Evolutionary conservation across 2,888 invertebrate species (phyloP).

Genomic region (Schizaphis graminum): DNA sequence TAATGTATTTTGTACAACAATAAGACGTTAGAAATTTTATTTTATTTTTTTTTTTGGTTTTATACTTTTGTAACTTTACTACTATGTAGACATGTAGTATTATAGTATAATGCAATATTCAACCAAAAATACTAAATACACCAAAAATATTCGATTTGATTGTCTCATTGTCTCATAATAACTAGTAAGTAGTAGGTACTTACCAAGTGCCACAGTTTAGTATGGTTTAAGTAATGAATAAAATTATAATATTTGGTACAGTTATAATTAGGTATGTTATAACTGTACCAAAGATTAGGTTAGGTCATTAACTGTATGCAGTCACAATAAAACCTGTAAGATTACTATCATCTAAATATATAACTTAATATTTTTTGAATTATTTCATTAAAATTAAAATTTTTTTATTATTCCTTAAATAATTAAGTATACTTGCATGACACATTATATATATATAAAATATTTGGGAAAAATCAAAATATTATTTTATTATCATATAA

Average conservation of each 20-base stretch:
- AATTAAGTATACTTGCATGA: too few species aligned
- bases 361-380: neutral
- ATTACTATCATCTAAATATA: neutral
- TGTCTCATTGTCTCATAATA: neutral
- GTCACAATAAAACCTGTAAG: neutral
- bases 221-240: neutral
- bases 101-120: neutral
- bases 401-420: too few species aligned
- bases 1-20: slow-evolving; percentile 15
- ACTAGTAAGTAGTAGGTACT: neutral
- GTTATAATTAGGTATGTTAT: too few species aligned
- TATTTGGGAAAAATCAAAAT: too few species aligned
- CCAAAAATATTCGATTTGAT: slow-evolving; percentile 5
- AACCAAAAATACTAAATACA: neutral
- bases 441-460: too few species aligned
- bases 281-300: too few species aligned
- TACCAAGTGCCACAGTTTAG: neutral
- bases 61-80: neutral
- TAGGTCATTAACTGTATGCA: neutral
- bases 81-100: neutral
- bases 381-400: neutral
- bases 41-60: neutral
- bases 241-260: neutral
- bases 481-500: too few species aligned
- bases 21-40: slow-evolving; percentile 20